Conservation (phyloP, 2,888 invertebrate species). For the Pseudeuparius sepicola region DNA sequence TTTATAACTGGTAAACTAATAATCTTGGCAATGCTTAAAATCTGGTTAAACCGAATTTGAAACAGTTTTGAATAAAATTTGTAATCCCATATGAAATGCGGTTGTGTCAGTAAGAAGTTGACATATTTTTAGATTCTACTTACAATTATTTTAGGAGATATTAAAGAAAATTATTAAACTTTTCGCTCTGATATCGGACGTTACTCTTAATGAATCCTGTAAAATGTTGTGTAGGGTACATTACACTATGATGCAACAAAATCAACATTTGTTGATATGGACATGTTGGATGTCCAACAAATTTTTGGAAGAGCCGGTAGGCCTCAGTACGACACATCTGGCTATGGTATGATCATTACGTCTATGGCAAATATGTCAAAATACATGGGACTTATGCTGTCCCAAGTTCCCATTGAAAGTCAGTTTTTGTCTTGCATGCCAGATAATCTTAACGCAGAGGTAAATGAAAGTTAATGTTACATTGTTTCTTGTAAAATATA, state of each 20-base stretch:
- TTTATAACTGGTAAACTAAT: too few relatives aligned
- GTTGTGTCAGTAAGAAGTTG: too few relatives aligned
- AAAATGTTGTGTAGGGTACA: too few relatives aligned
- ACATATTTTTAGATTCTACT: too few relatives aligned
- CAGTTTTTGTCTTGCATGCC: slow-evolving; percentile 85
- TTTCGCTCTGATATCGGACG: too few relatives aligned
- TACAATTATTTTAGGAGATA: too few relatives aligned
- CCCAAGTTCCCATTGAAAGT: slow-evolving; percentile 97
- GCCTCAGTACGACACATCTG: slow-evolving; percentile 92
- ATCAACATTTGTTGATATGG: slow-evolving; percentile 88
- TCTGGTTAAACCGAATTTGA: too few relatives aligned
- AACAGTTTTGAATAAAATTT: too few relatives aligned
- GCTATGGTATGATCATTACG: slow-evolving; percentile 94
- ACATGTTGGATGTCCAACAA: slow-evolving; percentile 94
- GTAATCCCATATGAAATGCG: too few relatives aligned
- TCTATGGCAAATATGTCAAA: slow-evolving; percentile 83
- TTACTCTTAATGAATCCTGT: too few relatives aligned
- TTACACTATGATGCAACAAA: slow-evolving; percentile 95
- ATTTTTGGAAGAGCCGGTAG: slow-evolving; percentile 98
- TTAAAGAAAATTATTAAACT: too few relatives aligned
- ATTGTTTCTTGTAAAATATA: slow-evolving; percentile 10
- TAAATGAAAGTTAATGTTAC: slow-evolving; percentile 32
- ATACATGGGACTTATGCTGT: slow-evolving; percentile 87
- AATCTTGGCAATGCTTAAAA: too few relatives aligned
- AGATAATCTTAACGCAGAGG: slow-evolving; percentile 98